Percentiles rank a stretch among this genome's conserved stretches.
phyloP scores from a whole-genome alignment of 2,888 invertebrate genomes.

The Aspidiotus destructor region DNA sequence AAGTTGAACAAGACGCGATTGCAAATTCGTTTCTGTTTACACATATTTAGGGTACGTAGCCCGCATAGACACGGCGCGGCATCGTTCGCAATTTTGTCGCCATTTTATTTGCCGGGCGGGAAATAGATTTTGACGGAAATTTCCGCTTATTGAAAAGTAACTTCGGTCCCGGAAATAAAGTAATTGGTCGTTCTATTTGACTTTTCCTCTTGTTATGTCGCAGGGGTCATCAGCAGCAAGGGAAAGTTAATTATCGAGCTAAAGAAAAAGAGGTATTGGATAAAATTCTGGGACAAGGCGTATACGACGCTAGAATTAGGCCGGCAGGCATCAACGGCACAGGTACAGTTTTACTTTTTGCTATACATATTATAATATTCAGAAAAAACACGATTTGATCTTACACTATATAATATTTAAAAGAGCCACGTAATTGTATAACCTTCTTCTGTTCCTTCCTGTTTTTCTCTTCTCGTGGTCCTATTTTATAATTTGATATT shows the following conservation, averaged over 20 bases:
- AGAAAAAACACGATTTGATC: no score
- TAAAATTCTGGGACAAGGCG: conserved; percentile 79
- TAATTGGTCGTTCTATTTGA: conserved; percentile 6
- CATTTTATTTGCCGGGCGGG: not conserved
- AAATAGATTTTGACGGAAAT: conserved; percentile 7
- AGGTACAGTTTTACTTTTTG: conserved; percentile 53
- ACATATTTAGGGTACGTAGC: no score
- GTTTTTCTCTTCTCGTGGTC: no score
- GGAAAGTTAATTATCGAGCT: conserved; percentile 82
- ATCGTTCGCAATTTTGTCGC: no score
- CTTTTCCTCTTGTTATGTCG: conserved; percentile 7
- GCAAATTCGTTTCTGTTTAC: no score
- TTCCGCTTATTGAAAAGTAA: conserved; percentile 8
- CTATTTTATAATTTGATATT: no score
- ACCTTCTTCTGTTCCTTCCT: no score
- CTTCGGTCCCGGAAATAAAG: not conserved
- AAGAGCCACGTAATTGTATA: no score
- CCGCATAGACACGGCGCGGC: no score
- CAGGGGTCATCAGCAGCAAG: conserved; percentile 18
- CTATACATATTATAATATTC: no score
- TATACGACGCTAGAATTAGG: conserved; percentile 85
- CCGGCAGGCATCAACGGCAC: conserved; percentile 90
- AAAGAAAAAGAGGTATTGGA: conserved; percentile 90
- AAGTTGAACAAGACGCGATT: not conserved
- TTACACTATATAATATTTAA: no score